These are phyloP conservation scores for Tridacna gigas DNA, from an alignment of 2,888 invertebrate species.

Conservation along the genomic window DNA sequence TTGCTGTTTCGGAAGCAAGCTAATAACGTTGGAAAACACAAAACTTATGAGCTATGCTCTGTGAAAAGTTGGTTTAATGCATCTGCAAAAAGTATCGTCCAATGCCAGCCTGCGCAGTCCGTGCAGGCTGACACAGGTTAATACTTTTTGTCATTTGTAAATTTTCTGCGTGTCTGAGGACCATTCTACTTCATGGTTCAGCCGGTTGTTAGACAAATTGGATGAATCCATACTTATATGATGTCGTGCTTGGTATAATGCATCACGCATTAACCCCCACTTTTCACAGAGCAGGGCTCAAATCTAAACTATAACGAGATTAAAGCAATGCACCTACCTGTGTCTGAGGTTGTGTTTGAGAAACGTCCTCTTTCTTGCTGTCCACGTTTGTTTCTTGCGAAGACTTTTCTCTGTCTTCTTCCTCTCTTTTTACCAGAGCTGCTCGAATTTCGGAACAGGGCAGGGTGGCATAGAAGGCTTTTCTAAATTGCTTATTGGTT, in stretches of 20 bases:
- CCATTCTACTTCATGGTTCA: background rate
- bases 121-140: background rate
- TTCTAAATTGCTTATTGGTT: constrained; percentile 76
- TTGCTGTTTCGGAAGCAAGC: too few species aligned
- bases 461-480: constrained; percentile 65
- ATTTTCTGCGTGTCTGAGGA: background rate
- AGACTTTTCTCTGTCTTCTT: constrained; percentile 33
- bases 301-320: too few species aligned
- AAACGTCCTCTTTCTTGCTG: constrained; percentile 21
- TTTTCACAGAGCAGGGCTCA: too few species aligned
- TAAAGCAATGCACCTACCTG: background rate
- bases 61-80: background rate
- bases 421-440: constrained; percentile 34
- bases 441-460: constrained; percentile 65
- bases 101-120: background rate
- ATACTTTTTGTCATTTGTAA: background rate
- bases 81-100: background rate
- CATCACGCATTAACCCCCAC: too few species aligned
- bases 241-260: too few species aligned
- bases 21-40: too few species aligned
- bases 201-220: too few species aligned
- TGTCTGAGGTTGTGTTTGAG: background rate
- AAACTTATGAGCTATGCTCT: background rate
- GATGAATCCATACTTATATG: too few species aligned
- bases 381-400: constrained; percentile 41